Evolutionary conservation across 2,888 invertebrate species (phyloP), one percentile per base, ranked within the genome.

Genomic region (Dryocosmus kuriphilus): DNA sequence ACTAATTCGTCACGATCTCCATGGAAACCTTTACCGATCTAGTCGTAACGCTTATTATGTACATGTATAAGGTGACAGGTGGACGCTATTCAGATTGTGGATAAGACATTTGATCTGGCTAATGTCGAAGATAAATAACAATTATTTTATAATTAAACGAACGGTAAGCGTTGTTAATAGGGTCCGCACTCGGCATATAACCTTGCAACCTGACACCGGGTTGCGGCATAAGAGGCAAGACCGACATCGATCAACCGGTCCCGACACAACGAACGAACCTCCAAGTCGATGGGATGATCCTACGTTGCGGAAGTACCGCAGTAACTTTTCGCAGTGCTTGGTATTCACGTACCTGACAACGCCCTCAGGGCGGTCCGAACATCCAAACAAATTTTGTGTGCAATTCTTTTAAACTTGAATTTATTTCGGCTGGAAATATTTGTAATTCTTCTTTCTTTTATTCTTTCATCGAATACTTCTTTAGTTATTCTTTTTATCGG

Each of bases 121-220:
- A 87, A 86, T 87, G 85, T 77, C 79, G 76, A 83, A 85, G 86
- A 88, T 89, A 87, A 88, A 89, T 88, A 89, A 88, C 87, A 90
- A 90, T 89, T 88, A 90, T 89, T 90, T 87, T 86, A 87, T 88
- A 89, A 90, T 89, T 89, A 88, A 89, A 84, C 81, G 85, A 78
- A 79, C 83, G 79, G 81, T 81, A 81, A 76, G 74, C 80, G 81
- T 81, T 83, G 86, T 89, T 88, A 89, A 88, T 84, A 84, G 83
- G 81, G 62, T 77, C 73, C 75, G 81, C 78, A 75, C 80, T 77
- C 73, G 74, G 81, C 78, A 75, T 81, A 81, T 79, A 78, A 79
- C 77, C 74, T 77, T 77, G 87, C 84, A 89, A 90, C 85, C 85
- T 81, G 89, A 89, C 86, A 89, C 87, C 85, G 84, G 65, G 79